Percentiles rank a stretch among this genome's conserved stretches.
These are phyloP conservation scores for Amazona finschi DNA, from an alignment of 2,797 vertebrate species.

Conservation along the genomic window DNA sequence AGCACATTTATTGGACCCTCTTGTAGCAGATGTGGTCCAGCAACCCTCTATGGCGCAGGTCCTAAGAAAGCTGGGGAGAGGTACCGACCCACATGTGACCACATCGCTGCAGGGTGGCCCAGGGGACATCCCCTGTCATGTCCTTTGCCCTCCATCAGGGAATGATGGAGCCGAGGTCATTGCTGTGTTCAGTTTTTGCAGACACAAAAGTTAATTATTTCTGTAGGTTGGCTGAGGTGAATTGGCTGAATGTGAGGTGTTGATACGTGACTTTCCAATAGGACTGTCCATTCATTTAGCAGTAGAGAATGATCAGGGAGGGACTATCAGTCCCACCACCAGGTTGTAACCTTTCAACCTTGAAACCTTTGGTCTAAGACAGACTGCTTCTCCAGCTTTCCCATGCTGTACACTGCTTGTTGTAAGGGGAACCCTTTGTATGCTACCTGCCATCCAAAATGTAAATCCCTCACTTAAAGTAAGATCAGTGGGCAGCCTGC, in stretches of 20 bases:
- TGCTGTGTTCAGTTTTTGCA: not conserved
- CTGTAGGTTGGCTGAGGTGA: not conserved
- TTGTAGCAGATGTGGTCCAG: not conserved
- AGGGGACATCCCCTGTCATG: too few relatives aligned
- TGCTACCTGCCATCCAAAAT: not conserved
- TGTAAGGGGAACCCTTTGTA: not conserved
- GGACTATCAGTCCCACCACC: not conserved
- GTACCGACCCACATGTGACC: not conserved
- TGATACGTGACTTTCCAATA: not conserved
- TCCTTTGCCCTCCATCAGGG: not conserved
- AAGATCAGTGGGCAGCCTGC: not conserved
- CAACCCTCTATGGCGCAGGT: not conserved
- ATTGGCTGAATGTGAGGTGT: not conserved
- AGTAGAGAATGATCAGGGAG: not conserved
- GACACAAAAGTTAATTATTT: not conserved
- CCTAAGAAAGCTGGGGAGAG: not conserved
- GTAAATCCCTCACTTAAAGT: slow-evolving; percentile 2
- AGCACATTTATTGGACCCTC: not conserved
- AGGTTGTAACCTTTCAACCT: not conserved
- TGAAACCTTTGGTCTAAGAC: not conserved
- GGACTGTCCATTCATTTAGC: not conserved
- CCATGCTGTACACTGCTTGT: not conserved
- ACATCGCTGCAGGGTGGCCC: not conserved
- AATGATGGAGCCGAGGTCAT: not conserved
- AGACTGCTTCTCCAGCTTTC: not conserved